Percentiles rank a stretch among this genome's conserved stretches.
Evolutionary conservation across 2,888 invertebrate species (phyloP).

Genomic region (Spilosoma lubricipeda): DNA sequence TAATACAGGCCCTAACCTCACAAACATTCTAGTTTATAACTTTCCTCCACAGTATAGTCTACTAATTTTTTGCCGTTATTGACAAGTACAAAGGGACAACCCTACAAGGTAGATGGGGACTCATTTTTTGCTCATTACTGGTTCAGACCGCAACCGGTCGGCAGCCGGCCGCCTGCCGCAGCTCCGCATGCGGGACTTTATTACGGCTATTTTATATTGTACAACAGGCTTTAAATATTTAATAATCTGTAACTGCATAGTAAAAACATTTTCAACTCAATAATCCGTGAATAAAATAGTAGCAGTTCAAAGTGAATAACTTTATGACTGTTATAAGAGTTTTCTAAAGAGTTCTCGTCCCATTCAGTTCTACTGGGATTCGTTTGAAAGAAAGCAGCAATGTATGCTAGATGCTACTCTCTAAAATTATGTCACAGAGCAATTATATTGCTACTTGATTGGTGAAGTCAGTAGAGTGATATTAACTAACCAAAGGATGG

Average conservation of each 20-base stretch:
- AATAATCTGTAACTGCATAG: not conserved
- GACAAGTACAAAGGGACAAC: not conserved
- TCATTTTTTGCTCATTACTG: conserved; percentile 44
- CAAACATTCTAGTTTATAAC: not conserved
- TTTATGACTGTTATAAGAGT: too few species aligned
- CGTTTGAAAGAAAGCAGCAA: too few species aligned
- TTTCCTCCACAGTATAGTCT: not conserved
- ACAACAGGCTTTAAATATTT: not conserved
- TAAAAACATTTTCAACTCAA: not conserved
- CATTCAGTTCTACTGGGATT: not conserved
- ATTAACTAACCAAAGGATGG: too few species aligned
- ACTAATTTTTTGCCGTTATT: not conserved
- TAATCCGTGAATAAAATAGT: not conserved
- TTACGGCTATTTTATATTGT: conserved; percentile 1
- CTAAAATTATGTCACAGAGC: too few species aligned
- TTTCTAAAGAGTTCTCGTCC: not conserved
- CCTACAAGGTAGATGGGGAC: conserved; percentile 1
- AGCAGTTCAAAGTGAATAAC: too few species aligned
- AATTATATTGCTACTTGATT: too few species aligned
- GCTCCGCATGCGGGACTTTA: conserved; percentile 4
- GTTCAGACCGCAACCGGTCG: conserved; percentile 22
- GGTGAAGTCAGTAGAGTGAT: too few species aligned
- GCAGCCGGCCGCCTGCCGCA: not conserved
- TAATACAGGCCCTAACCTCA: not conserved
- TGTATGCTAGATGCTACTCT: too few species aligned